Conservation (phyloP, 1,140 invertebrate genomes). For the Drosophila bifasciata region DNA sequence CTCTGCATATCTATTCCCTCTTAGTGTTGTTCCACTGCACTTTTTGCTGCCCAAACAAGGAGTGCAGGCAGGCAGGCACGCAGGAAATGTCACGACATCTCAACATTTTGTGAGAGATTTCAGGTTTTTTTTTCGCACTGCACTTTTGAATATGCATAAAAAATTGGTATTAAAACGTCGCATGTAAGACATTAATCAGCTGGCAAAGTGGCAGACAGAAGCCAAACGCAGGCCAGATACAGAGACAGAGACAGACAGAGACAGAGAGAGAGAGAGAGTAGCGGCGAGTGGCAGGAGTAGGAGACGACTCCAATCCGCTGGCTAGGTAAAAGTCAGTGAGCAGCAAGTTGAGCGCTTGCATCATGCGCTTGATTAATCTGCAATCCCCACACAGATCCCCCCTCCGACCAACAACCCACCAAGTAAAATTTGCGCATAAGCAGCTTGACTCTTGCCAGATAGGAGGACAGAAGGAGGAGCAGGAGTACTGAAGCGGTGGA, state of each 20-base stretch:
- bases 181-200: conserved; percentile 82
- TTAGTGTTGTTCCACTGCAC: not conserved
- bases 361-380: conserved; percentile 78
- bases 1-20: not conserved
- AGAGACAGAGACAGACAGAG: no score
- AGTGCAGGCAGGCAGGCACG: conserved; percentile 35
- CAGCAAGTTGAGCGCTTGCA: conserved; percentile 69
- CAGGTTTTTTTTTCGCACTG: conserved; percentile 62
- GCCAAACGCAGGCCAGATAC: conserved; percentile 11
- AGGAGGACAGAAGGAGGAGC: conserved; percentile 9
- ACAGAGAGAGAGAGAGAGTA: no score
- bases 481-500: not conserved
- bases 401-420: not conserved
- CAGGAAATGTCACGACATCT: conserved; percentile 73
- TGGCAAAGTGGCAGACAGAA: conserved; percentile 71
- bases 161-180: conserved; percentile 82
- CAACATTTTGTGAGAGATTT: conserved; percentile 43
- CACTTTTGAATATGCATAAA: conserved; percentile 80
- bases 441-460: conserved; percentile 59
- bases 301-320: conserved; percentile 36
- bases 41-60: conserved; percentile 8
- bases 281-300: not conserved
- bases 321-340: conserved; percentile 72
- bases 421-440: conserved; percentile 50
- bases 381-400: conserved; percentile 23